Conservation (phyloP, 1,140 invertebrate species). For the Trichonephila clavipes region DNA sequence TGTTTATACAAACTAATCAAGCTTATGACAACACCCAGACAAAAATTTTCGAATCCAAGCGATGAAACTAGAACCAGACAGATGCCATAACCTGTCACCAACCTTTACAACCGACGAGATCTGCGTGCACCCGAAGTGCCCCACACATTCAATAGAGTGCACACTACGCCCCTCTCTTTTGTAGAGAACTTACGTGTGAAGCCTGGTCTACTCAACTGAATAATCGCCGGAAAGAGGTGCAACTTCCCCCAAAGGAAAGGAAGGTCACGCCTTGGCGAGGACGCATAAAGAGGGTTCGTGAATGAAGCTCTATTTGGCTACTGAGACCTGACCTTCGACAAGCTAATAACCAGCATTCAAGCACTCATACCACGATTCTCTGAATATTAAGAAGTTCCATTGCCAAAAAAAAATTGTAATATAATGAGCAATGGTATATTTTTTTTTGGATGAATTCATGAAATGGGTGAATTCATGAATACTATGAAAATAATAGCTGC, state of each 20-base stretch:
- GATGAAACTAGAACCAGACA: not conserved
- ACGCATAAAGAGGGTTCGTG: not conserved
- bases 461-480: no score
- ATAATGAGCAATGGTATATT: no score
- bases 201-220: slow-evolving; percentile 41
- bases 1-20: no score
- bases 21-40: not conserved
- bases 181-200: not conserved
- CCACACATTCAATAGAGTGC: not conserved
- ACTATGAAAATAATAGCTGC: not conserved
- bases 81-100: slow-evolving; percentile 25
- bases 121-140: not conserved
- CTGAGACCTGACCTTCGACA: slow-evolving; percentile 39
- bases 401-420: not conserved
- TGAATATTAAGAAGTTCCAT: not conserved
- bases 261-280: slow-evolving; percentile 51
- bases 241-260: slow-evolving; percentile 22
- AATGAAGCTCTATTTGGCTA: slow-evolving; percentile 32
- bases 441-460: no score
- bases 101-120: not conserved
- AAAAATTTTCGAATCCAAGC: not conserved
- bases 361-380: not conserved
- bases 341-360: slow-evolving; percentile 14
- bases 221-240: slow-evolving; percentile 50
- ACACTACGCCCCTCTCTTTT: slow-evolving; percentile 37